These are phyloP conservation scores for Dysdera silvatica DNA, from an alignment of 1,140 invertebrate genomes.

Conservation along the genomic window DNA sequence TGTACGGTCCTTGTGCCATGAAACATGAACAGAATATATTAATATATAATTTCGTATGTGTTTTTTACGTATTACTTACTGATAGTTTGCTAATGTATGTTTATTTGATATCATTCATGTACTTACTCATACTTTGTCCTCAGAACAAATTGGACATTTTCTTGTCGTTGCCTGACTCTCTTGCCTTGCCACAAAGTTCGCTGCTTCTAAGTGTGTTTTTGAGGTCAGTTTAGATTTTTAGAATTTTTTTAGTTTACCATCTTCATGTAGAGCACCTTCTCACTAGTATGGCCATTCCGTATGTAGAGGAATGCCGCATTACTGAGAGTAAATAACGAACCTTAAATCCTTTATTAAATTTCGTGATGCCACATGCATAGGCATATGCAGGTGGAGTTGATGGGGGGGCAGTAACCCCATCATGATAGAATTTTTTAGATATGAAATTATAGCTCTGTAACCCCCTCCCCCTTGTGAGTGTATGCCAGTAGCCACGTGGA, in stretches of 20 bases:
- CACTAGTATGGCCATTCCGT: too few relatives aligned
- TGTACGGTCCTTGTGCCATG: too few relatives aligned
- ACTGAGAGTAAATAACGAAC: too few relatives aligned
- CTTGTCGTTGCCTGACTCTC: conserved; percentile 65
- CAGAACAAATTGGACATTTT: conserved; percentile 71
- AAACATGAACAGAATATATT: not conserved
- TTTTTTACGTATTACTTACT: not conserved
- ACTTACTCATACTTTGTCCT: conserved; percentile 30
- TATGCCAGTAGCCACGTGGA: too few relatives aligned
- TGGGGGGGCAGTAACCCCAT: not conserved
- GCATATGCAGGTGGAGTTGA: not conserved
- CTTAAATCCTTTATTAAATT: too few relatives aligned
- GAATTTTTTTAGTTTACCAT: too few relatives aligned
- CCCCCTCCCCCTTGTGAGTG: too few relatives aligned
- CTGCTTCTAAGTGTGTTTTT: conserved; percentile 66
- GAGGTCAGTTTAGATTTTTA: conserved; percentile 39
- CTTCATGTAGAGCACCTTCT: too few relatives aligned
- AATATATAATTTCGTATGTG: not conserved
- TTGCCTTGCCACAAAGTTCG: conserved; percentile 74
- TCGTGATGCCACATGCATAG: too few relatives aligned
- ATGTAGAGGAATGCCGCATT: too few relatives aligned
- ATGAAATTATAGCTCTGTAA: too few relatives aligned
- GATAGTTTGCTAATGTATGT: not conserved
- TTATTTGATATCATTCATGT: not conserved
- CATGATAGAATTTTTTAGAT: too few relatives aligned